These are phyloP conservation scores for Laterallus jamaicensis DNA, from an alignment of 2,113 vertebrate genomes.

Conservation along the genomic window DNA sequence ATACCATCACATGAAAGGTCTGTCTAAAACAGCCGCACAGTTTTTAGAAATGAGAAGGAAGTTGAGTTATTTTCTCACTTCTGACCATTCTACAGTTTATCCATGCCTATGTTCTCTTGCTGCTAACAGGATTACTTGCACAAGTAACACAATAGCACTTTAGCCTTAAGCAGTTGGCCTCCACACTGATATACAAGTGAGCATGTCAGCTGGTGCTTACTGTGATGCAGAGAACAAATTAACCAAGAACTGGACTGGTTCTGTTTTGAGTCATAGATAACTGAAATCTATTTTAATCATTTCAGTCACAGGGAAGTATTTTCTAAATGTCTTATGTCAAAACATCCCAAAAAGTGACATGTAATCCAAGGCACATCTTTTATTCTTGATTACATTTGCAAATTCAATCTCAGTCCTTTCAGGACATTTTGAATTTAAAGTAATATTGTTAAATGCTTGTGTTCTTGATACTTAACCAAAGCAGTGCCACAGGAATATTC, in stretches of 20 bases:
- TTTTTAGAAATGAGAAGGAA: neutral
- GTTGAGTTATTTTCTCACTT: neutral
- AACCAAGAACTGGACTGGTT: conserved; percentile 5
- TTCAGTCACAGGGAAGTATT: conserved; percentile 31
- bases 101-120: neutral
- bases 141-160: neutral
- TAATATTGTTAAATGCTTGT: conserved; percentile 22
- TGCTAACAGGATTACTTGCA: conserved; percentile 34
- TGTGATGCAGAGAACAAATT: neutral
- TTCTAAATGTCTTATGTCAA: conserved; percentile 30
- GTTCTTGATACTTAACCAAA: conserved; percentile 15
- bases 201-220: neutral
- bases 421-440: conserved; percentile 46
- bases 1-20: neutral
- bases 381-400: conserved; percentile 52
- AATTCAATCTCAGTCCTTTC: conserved; percentile 34
- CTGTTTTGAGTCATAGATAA: neutral
- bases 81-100: neutral
- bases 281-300: conserved; percentile 23
- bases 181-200: neutral
- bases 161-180: conserved; percentile 25
- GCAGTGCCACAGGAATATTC: neutral
- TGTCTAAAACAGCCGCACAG: neutral
- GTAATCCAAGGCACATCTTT: conserved; percentile 9
- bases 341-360: conserved; percentile 36